Evolutionary conservation across 2,797 vertebrate genomes (phyloP).

Genomic region (Hoplostethus atlanticus): DNA sequence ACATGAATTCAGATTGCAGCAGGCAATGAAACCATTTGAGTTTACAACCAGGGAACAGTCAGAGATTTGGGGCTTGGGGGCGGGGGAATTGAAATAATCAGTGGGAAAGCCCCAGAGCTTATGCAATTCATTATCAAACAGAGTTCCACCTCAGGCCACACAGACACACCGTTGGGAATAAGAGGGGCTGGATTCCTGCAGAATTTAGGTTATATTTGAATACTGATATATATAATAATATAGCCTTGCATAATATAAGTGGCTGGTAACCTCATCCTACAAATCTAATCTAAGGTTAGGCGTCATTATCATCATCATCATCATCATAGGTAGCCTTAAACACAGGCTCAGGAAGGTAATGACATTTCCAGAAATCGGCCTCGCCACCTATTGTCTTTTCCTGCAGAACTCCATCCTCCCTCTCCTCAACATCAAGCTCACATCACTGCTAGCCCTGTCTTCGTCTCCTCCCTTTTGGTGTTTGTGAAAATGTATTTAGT

Average conservation of each 20-base stretch:
- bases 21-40: background rate
- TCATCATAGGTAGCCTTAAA: no score
- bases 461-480: background rate
- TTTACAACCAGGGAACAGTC: background rate
- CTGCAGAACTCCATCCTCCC: background rate
- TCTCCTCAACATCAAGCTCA: background rate
- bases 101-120: constrained; percentile 5
- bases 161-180: background rate
- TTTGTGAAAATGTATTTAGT: constrained; percentile 15
- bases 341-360: background rate
- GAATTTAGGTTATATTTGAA: background rate
- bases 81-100: background rate
- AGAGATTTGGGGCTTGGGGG: constrained; percentile 1
- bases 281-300: no score
- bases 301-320: no score
- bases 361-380: background rate
- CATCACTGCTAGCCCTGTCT: background rate
- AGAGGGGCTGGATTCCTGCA: background rate
- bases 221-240: background rate
- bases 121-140: constrained; percentile 2
- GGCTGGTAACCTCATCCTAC: no score
- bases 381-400: background rate
- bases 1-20: constrained; percentile 1
- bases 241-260: no score
- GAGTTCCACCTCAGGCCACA: constrained; percentile 1